Percentiles rank a stretch among this genome's conserved stretches.
Conservation (phyloP, 2,113 vertebrate species). For the Pelmatolapia mariae region DNA sequence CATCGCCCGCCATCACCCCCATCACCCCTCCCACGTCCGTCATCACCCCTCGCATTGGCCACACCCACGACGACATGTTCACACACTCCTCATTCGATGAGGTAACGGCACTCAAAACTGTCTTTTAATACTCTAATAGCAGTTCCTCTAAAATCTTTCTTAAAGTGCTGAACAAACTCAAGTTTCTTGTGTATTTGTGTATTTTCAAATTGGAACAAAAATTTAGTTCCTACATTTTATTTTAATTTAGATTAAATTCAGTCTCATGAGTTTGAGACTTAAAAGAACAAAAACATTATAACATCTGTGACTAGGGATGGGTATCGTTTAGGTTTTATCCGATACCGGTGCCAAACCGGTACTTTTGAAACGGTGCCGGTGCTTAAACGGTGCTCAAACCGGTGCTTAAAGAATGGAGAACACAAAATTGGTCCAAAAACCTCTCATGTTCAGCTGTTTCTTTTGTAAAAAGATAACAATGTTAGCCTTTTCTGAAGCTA, state of each 20-base stretch:
- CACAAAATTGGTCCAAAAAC: too few relatives aligned
- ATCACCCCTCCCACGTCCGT: constrained; percentile 86
- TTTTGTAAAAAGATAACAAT: too few relatives aligned
- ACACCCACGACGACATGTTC: constrained; percentile 81
- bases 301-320: neutral
- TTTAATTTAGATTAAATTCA: neutral
- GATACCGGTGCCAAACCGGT: too few relatives aligned
- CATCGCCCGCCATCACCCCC: constrained; percentile 89
- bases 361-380: too few relatives aligned
- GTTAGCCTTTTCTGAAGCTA: too few relatives aligned
- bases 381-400: too few relatives aligned
- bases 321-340: too few relatives aligned
- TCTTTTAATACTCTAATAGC: accelerated
- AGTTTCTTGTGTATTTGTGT: neutral
- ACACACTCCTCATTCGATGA: constrained; percentile 85
- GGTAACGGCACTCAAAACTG: constrained; percentile 60
- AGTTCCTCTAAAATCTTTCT: neutral
- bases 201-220: neutral
- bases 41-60: constrained; percentile 80
- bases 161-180: neutral
- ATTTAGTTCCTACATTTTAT: neutral
- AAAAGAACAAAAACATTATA: accelerated
- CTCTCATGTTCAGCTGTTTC: too few relatives aligned
- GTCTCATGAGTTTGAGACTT: neutral
- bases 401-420: too few relatives aligned